Evolutionary conservation across 2,888 invertebrate species (phyloP).

Genomic region (Gymnoscelis rufifasciata): DNA sequence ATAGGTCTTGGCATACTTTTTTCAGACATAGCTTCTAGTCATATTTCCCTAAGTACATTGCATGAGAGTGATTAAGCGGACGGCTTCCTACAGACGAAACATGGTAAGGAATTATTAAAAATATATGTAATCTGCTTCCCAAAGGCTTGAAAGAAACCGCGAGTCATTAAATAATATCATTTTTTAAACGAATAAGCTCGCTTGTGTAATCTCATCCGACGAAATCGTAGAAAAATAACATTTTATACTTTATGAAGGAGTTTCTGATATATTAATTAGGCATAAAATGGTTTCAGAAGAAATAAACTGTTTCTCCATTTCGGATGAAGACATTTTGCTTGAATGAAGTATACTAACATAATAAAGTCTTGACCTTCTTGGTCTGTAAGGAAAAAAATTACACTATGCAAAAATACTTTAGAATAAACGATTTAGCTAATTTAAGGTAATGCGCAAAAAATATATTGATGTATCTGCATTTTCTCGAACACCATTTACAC

Average conservation of each 20-base stretch:
- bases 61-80: slow-evolving; percentile 12
- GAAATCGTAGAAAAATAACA: neutral
- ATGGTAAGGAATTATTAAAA: neutral
- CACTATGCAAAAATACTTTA: neutral
- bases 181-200: slow-evolving; percentile 8
- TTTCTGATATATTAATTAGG: too few relatives aligned
- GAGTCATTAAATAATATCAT: neutral
- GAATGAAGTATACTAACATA: too few relatives aligned
- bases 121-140: neutral
- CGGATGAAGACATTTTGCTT: too few relatives aligned
- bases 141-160: slow-evolving; percentile 1
- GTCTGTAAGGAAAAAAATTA: neutral
- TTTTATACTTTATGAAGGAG: too few relatives aligned
- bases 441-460: neutral
- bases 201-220: neutral
- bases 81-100: slow-evolving; percentile 10
- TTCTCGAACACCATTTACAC: neutral
- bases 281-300: too few relatives aligned
- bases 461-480: neutral
- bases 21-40: slow-evolving; percentile 8
- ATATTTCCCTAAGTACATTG: slow-evolving; percentile 3
- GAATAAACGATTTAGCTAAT: neutral
- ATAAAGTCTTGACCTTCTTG: too few relatives aligned
- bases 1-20: slow-evolving; percentile 3
- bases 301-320: too few relatives aligned